Evolutionary conservation across 2,113 vertebrate genomes (phyloP).

Genomic region (Dendropsophus ebraccatus): DNA sequence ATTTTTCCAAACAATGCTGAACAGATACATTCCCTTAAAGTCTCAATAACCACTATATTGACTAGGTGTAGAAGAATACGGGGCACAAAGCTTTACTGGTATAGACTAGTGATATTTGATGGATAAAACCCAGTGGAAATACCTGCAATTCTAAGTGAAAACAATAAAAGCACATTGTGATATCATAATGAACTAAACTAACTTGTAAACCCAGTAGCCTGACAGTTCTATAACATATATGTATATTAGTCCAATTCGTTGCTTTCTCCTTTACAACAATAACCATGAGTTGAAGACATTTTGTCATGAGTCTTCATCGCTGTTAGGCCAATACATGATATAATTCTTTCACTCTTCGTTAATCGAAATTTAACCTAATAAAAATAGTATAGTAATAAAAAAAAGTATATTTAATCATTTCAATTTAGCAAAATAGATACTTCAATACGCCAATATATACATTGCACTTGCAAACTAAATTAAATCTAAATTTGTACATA

Average conservation of each 20-base stretch:
- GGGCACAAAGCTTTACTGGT: neutral
- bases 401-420: neutral
- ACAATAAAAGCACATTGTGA: neutral
- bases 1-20: too few species aligned
- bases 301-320: neutral
- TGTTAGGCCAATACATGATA: neutral
- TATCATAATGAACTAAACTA: neutral
- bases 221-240: too few species aligned
- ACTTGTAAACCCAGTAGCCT: neutral
- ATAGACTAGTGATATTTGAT: neutral
- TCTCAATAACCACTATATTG: too few species aligned
- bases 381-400: neutral
- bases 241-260: neutral
- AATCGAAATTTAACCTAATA: neutral
- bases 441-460: neutral
- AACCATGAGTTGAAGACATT: neutral
- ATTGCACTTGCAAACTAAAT: neutral
- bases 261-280: neutral
- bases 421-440: too few species aligned
- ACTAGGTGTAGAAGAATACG: neutral
- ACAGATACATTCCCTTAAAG: too few species aligned
- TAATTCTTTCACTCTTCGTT: neutral
- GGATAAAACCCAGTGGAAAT: neutral
- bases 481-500: neutral
- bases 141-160: neutral